phyloP scores from a whole-genome alignment of 2,797 vertebrate species.

The Oryzias dopingdopingensis region DNA sequence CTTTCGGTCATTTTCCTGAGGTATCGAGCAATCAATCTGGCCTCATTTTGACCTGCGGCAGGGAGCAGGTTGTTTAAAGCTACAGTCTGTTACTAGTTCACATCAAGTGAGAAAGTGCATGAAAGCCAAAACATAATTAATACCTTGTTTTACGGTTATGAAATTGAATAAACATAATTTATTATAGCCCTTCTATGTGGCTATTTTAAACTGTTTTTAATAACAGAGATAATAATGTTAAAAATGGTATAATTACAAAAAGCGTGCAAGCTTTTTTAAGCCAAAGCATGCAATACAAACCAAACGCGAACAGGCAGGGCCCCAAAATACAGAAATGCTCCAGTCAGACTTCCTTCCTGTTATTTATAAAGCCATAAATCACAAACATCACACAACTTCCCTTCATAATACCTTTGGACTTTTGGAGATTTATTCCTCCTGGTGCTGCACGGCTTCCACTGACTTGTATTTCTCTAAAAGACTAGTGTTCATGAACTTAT shows the following conservation, averaged over 20 bases:
- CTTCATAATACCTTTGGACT: conserved; percentile 42
- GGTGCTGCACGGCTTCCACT: conserved; percentile 40
- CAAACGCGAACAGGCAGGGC: conserved; percentile 1
- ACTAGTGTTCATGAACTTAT: conserved; percentile 18
- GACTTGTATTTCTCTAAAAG: conserved; percentile 32
- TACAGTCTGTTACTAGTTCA: conserved; percentile 9
- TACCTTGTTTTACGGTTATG: too few species aligned
- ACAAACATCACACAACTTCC: conserved; percentile 40
- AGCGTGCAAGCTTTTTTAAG: neutral
- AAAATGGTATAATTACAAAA: neutral
- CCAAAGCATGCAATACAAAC: conserved; percentile 8
- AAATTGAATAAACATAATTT: too few species aligned
- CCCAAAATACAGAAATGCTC: conserved; percentile 24
- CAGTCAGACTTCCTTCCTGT: conserved; percentile 58
- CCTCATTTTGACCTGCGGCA: conserved; percentile 32
- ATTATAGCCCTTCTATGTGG: too few species aligned
- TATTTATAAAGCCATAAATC: conserved; percentile 63
- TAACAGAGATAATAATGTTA: too few species aligned
- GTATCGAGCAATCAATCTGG: conserved; percentile 14
- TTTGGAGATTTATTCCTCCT: conserved; percentile 46
- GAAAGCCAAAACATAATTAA: neutral
- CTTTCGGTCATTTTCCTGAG: conserved; percentile 37
- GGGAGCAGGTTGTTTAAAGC: conserved; percentile 2
- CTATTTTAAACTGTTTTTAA: too few species aligned
- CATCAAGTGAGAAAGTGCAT: conserved; percentile 17